These are phyloP conservation scores for Nesogale talazaci DNA, from an alignment of 2,113 vertebrate species.

Conservation along the genomic window DNA sequence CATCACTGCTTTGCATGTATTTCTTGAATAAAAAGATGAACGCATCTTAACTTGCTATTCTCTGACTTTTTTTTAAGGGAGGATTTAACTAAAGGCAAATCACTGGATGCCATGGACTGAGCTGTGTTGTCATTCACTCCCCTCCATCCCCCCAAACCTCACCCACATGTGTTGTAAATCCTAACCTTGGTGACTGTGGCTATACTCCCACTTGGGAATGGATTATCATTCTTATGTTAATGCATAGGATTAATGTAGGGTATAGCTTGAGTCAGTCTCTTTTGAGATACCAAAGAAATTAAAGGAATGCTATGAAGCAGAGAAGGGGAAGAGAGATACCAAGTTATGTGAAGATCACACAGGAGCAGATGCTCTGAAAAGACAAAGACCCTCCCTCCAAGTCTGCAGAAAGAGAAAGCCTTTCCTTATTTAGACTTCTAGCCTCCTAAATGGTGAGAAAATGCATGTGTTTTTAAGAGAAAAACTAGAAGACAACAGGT, in stretches of 20 bases:
- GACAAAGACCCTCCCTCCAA: background rate
- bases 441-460: background rate
- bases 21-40: constrained; percentile 62
- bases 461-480: background rate
- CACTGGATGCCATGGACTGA: background rate
- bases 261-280: background rate
- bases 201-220: background rate
- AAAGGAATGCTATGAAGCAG: background rate
- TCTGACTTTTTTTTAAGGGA: constrained; percentile 15
- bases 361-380: background rate
- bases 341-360: background rate
- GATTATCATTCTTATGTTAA: background rate
- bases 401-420: background rate
- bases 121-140: background rate
- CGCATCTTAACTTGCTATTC: constrained; percentile 14
- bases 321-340: background rate
- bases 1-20: background rate
- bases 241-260: background rate
- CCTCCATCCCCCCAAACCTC: background rate
- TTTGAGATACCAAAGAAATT: background rate
- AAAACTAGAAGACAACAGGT: background rate
- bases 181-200: background rate
- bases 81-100: constrained; percentile 40
- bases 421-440: background rate
- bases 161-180: background rate